Evolutionary conservation across 2,888 invertebrate species (phyloP), one percentile per base, ranked within the genome.

Genomic region (Herminia tarsipennalis): DNA sequence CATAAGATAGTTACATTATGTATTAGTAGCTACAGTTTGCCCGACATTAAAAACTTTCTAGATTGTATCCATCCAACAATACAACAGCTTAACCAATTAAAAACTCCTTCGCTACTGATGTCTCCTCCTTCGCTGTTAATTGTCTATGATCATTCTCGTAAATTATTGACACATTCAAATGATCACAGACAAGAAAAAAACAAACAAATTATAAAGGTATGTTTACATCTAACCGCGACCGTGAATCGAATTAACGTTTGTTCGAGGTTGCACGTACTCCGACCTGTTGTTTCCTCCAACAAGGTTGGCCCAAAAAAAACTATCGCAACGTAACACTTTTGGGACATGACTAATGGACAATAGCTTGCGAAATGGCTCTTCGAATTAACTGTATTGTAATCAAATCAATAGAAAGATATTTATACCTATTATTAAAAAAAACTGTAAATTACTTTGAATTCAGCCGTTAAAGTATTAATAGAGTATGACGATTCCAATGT

Each of bases 321-420:
- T 81, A 83, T 76, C 75, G 81, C 82, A 81, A 83, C 56, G 51
- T 59, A 60, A 63, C 66, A 70, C 64, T 86, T 84, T 81, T 81
- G 68, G 85, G 81, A 86, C 88, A 86, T 86, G 85, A 87, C 88
- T 81, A 88, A 88, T 83, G 73, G 66, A 85, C 82, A 83, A 84
- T 83, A 50, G 73, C 62, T 86, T 84, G 73, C 79, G 77, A 83
- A 77, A 85, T 62, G 51, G 66, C 73, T 60, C 70, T 69, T 64
- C 68, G 57, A 58, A 63, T 68, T 67, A 63, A 64, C 59, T 53
- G 46, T 42, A 48, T 56, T 57, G 56, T 60, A 64, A 53, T 59
- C 53, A 52, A 36, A 57, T 51, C 47, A 38, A 53, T 57, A 35
- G 33, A 49, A 55, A 64, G 42, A 57, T 29, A 39, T 44, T 38